These are phyloP conservation scores for Stylophora pistillata DNA, from an alignment of 64 coral and sea anemone genomes.

Conservation along the genomic window DNA sequence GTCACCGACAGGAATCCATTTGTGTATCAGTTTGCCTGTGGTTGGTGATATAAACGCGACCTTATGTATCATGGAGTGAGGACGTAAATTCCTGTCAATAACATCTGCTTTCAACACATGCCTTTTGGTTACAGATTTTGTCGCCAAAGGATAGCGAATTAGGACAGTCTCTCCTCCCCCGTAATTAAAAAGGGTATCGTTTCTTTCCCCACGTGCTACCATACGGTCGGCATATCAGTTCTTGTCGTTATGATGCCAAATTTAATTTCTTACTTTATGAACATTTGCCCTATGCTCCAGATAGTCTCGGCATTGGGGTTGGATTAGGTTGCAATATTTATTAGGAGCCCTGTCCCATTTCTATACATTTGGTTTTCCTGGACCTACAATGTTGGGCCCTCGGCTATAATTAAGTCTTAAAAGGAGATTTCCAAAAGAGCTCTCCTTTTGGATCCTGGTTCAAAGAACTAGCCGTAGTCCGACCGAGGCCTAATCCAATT, in stretches of 20 bases:
- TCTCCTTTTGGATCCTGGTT: slow-evolving; percentile 49
- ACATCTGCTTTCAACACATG: slow-evolving; percentile 37
- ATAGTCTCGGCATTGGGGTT: slow-evolving; percentile 22
- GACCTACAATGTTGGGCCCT: slow-evolving; percentile 39
- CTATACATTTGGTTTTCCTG: too few species aligned
- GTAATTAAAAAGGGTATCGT: slow-evolving; percentile 9
- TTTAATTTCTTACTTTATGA: slow-evolving; percentile 3
- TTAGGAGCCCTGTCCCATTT: slow-evolving; percentile 10
- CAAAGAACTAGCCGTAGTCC: slow-evolving; percentile 25
- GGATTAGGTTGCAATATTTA: slow-evolving; percentile 9
- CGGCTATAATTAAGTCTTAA: slow-evolving; percentile 56
- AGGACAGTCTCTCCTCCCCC: slow-evolving; percentile 22
- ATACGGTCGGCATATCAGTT: neutral
- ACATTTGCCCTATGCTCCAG: neutral
- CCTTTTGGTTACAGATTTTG: slow-evolving; percentile 11
- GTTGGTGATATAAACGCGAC: slow-evolving; percentile 38
- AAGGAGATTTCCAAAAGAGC: slow-evolving; percentile 58
- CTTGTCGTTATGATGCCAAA: slow-evolving; percentile 13
- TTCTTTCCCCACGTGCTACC: slow-evolving; percentile 27
- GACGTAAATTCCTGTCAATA: slow-evolving; percentile 29
- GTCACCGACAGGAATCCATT: slow-evolving; percentile 43
- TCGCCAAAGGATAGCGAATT: slow-evolving; percentile 53
- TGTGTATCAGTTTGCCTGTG: slow-evolving; percentile 8
- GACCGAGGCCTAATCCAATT: slow-evolving; percentile 30
- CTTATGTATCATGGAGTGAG: slow-evolving; percentile 2